Base-by-base conservation (phyloP, 1,140 invertebrate genomes). In the Laupala kohalensis region DNA sequence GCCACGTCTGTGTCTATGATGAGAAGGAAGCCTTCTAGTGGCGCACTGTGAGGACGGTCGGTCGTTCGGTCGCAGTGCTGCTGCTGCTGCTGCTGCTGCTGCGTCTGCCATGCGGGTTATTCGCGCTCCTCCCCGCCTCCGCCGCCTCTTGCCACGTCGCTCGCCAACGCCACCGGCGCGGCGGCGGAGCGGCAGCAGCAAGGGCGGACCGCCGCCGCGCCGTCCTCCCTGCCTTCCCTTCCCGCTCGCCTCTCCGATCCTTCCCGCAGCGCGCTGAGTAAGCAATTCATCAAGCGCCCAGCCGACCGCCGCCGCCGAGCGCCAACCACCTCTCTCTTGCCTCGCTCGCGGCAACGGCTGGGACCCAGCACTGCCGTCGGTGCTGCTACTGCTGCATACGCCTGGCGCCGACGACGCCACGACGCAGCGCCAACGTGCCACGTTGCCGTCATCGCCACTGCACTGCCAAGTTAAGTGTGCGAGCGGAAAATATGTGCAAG, bases 351-450 rank as follows among this genome's bases (percentile, higher is more conserved):
- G 37, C 37, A 19, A 19, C 37, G 23, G 26, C 23, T 66, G 26
- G 9, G 64, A 23, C 64, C 23, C 64, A 66, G 26, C 23, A 6
- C 23, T 12, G 26, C 64, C 9, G 12, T 23, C 23, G 23, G 26
- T 23, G 64, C 64, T 62, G 64, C 64, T 69, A 30, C 69, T 23
- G 26, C 65, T 19, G 37, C 37, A 19, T 53, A 13, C n/a, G n/a
- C 9, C 37, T 53, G 37, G 9, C 37, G 37, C 37, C 37, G 37
- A 9, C 9, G 37, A 64, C 70, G 53, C 53, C 71, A 65, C 64
- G 25, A 65, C 67, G 25, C 73, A 70, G 64, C 73, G 70, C 75
- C 30, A 69, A 26, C 63, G 73, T 74, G 70, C 76, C 74, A 74
- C 74, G 75, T 74, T 72, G 62, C 66, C 73, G 71, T 73, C 69